Base-by-base conservation (phyloP, 2,797 vertebrate species). In the Myripristis jacobus region DNA sequence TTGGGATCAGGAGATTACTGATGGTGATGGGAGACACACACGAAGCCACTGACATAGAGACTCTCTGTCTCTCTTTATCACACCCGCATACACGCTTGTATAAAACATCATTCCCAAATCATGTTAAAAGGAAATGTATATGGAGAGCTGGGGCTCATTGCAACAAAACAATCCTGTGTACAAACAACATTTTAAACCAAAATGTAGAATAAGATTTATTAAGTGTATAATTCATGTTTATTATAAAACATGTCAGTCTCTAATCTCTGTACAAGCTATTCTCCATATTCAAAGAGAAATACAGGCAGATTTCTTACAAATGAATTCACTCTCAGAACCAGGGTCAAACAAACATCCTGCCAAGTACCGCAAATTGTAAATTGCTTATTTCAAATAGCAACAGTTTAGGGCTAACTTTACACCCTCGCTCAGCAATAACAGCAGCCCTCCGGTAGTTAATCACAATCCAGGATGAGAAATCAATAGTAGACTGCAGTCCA, bases 381-480 rank as follows among this genome's bases (percentile, higher is more conserved):
- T 62, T 76, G 66, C 44, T 85, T 68, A 70, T 56, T 79, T 77
- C 46, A 72, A 73, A 79, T 71, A 63, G 61, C 56, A 81, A 74
- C 80, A 51, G 70, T 77, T 86, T 69, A 78, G 31, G 58, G 63
- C 51, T 76, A 84, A 88, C 86, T 87, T 83, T 85, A 76, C 76
- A 72, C 53, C 61, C 73, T 77, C 22, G 34, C 66, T 81, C 61
- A 85, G 88, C 86, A 80, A 75, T 78, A 88, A 86, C 81, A 88
- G 72, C 77, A 60, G 75, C 52, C 80, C 61, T 70, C 27, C 61
- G 78, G 79, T 82, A 52, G 80, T 87, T 86, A 82, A 86, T 87
- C 82, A 79, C 76, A 53, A 70, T 75, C 8, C 64, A 27, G 73
- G 77, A 87, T 75, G 80, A 86, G 74, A 86, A 90, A 92, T 93